Evolutionary conservation across 2,797 vertebrate species (phyloP).

Genomic region (Leptoclinus maculatus): DNA sequence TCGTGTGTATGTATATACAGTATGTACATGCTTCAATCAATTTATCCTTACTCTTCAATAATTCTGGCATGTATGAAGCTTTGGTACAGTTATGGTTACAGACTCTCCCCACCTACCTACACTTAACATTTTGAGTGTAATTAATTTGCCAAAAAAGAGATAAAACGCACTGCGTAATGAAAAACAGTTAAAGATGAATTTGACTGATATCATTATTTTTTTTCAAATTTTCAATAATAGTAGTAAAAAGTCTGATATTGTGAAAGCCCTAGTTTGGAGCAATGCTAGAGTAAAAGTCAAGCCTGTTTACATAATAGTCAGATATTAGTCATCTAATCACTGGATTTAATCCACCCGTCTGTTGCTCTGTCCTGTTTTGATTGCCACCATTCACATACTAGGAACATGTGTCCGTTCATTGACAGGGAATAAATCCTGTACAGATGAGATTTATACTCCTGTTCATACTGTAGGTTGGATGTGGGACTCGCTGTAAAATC

Average conservation of each 20-base stretch:
- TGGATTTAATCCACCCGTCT: conserved; percentile 72
- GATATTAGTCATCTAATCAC: conserved; percentile 73
- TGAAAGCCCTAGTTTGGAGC: conserved; percentile 5
- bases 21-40: not conserved
- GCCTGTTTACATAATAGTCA: conserved; percentile 67
- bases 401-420: conserved; percentile 58
- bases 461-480: not conserved
- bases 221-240: not conserved
- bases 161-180: not conserved
- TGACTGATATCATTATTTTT: not conserved
- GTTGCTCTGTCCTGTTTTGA: conserved; percentile 54
- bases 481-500: not conserved
- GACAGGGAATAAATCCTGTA: conserved; percentile 37
- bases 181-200: not conserved
- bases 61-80: conserved; percentile 2
- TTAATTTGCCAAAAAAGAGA: too few relatives aligned
- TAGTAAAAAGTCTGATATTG: not conserved
- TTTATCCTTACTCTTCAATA: conserved; percentile 12
- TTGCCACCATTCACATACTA: conserved; percentile 55
- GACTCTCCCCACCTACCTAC: not conserved
- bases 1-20: not conserved
- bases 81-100: not conserved
- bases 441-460: conserved; percentile 10
- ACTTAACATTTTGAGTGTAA: not conserved
- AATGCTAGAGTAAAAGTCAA: conserved; percentile 43